phyloP scores from a whole-genome alignment of 2,888 invertebrate species.

The Pantelozetes paolii region DNA sequence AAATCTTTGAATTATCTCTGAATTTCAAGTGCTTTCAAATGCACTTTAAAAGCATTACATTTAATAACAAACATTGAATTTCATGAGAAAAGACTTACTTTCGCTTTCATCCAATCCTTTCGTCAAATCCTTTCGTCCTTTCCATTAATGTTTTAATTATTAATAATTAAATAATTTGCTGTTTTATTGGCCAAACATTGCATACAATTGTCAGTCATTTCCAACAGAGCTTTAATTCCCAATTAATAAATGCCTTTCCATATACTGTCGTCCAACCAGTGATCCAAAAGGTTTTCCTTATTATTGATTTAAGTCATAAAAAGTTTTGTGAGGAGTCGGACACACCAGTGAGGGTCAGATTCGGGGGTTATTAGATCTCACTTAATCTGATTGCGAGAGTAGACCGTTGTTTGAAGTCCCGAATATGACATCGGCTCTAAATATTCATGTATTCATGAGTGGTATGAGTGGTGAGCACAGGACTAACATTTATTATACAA shows the following conservation, averaged over 20 bases:
- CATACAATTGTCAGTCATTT: too few species aligned
- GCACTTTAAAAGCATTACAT: background rate
- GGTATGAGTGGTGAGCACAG: slow-evolving; percentile 26
- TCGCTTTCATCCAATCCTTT: background rate
- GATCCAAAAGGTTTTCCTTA: background rate
- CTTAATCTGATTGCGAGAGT: background rate
- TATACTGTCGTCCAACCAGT: too few species aligned
- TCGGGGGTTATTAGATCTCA: background rate
- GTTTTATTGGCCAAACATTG: too few species aligned
- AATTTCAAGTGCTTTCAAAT: background rate
- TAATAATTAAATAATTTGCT: too few species aligned
- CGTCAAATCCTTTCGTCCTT: background rate
- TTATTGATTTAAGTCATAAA: background rate
- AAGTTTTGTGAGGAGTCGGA: background rate
- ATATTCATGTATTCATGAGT: slow-evolving; percentile 25
- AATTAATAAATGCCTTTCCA: too few species aligned
- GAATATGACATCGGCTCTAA: slow-evolving; percentile 5
- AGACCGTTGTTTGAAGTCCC: background rate
- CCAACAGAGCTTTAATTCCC: too few species aligned
- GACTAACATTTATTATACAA: slow-evolving; percentile 18
- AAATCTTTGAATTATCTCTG: background rate
- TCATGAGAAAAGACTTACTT: background rate
- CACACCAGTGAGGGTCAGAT: background rate
- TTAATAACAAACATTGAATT: background rate
- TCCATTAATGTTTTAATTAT: too few species aligned